Conservation (phyloP, 2,888 invertebrate species). For the Aromia moschata region DNA sequence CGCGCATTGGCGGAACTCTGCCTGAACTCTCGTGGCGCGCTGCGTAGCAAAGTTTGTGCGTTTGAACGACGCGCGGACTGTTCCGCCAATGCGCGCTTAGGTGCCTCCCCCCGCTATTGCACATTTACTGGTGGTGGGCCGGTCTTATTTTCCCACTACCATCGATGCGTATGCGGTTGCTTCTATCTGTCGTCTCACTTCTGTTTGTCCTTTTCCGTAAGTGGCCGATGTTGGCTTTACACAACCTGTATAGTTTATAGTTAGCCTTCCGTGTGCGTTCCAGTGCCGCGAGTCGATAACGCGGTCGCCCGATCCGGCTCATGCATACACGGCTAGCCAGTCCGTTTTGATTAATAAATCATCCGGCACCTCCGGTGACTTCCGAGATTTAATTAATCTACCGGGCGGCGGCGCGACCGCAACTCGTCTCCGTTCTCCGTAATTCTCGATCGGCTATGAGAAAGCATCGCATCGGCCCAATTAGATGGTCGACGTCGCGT, state of each 20-base stretch:
- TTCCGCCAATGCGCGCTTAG: no score
- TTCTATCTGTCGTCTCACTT: no score
- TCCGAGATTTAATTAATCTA: conserved; percentile 20
- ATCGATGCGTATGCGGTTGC: no score
- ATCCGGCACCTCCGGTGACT: conserved; percentile 8
- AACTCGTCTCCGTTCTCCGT: neutral
- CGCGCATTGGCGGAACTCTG: no score
- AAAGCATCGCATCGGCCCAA: conserved; percentile 17
- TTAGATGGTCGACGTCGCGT: conserved; percentile 16
- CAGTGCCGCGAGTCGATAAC: neutral
- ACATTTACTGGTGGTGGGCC: no score
- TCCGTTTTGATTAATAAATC: conserved; percentile 13
- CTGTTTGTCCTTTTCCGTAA: no score
- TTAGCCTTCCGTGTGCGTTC: neutral
- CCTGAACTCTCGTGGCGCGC: no score
- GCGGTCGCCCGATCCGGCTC: neutral
- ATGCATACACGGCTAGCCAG: neutral
- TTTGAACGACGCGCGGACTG: no score
- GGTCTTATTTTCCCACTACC: no score
- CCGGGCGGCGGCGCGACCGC: neutral
- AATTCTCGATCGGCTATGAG: conserved; percentile 15
- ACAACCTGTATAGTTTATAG: neutral
- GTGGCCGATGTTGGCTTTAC: no score
- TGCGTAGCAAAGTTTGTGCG: no score
- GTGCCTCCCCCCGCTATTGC: no score